These are phyloP conservation scores for Cephalopterus ornatus DNA, from an alignment of 2,113 vertebrate species.

Conservation along the genomic window DNA sequence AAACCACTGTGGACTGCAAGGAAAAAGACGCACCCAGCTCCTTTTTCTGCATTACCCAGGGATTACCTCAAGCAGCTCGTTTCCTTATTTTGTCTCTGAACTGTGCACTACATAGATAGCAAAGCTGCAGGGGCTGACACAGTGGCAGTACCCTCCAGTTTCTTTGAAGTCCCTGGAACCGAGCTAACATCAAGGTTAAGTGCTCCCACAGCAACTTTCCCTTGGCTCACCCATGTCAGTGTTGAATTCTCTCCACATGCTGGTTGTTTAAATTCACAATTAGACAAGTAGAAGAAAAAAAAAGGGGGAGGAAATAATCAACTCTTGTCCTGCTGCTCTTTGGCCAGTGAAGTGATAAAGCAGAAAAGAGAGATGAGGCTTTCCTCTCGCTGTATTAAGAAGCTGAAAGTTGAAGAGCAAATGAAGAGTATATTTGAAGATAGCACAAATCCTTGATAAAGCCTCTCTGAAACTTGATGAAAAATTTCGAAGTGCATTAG, in stretches of 20 bases:
- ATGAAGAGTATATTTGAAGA: slow-evolving; percentile 45
- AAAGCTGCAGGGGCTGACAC: neutral
- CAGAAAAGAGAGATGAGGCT: neutral
- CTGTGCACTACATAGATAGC: fast-evolving
- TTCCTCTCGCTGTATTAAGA: neutral
- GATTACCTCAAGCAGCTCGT: neutral
- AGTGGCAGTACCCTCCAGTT: neutral
- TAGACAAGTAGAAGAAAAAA: neutral
- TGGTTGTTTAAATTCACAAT: neutral
- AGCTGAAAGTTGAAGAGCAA: slow-evolving; percentile 5
- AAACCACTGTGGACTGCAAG: neutral
- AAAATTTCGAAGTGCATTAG: slow-evolving; percentile 13
- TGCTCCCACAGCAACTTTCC: neutral
- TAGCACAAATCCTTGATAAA: slow-evolving; percentile 47
- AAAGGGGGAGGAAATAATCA: neutral
- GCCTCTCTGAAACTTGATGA: slow-evolving; percentile 38
- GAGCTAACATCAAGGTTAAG: neutral
- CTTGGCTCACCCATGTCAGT: fast-evolving
- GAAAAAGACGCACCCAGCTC: neutral
- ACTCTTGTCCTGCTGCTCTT: neutral
- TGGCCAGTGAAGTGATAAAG: slow-evolving; percentile 1
- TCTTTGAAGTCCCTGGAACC: neutral
- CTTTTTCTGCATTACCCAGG: neutral
- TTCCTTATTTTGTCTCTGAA: neutral
- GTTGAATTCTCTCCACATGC: neutral